phyloP scores from a whole-genome alignment of 2,888 invertebrate genomes.

The Perizoma flavofasciatum region DNA sequence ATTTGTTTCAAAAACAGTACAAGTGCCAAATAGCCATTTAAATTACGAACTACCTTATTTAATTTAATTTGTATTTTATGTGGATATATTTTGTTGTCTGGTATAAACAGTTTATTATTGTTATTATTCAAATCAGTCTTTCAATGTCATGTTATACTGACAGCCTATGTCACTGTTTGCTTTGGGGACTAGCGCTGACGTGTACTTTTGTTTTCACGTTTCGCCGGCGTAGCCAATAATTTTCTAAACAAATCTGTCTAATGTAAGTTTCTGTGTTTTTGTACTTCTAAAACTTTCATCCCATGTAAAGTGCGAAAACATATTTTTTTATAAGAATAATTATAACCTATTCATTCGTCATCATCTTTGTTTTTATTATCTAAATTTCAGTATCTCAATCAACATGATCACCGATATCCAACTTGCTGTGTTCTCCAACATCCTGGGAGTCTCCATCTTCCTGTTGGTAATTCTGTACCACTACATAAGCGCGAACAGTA shows the following conservation, averaged over 20 bases:
- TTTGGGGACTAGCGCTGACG: slow-evolving; percentile 5
- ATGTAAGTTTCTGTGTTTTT: slow-evolving; percentile 5
- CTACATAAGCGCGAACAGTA: slow-evolving; percentile 95
- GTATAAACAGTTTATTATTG: too few relatives aligned
- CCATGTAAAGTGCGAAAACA: too few relatives aligned
- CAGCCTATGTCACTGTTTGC: too few relatives aligned
- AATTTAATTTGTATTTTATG: too few relatives aligned
- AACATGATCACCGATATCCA: slow-evolving; percentile 98
- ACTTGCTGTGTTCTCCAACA: slow-evolving; percentile 97
- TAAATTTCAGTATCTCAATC: slow-evolving; percentile 19
- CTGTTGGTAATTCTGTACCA: slow-evolving; percentile 98
- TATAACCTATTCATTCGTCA: too few relatives aligned
- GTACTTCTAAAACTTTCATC: background rate
- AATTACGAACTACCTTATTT: too few relatives aligned
- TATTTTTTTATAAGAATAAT: too few relatives aligned
- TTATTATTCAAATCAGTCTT: too few relatives aligned
- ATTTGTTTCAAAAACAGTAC: too few relatives aligned
- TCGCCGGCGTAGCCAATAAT: background rate
- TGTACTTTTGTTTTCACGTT: slow-evolving; percentile 17
- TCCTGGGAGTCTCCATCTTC: slow-evolving; percentile 95
- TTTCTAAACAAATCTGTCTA: background rate
- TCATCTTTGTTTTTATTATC: background rate
- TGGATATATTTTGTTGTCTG: too few relatives aligned
- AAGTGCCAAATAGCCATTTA: too few relatives aligned
- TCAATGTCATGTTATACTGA: too few relatives aligned